A percentile compares a stretch with the other conserved stretches of the same genome.
Conservation (phyloP, 2,113 vertebrate genomes). For the Uria lomvia region DNA sequence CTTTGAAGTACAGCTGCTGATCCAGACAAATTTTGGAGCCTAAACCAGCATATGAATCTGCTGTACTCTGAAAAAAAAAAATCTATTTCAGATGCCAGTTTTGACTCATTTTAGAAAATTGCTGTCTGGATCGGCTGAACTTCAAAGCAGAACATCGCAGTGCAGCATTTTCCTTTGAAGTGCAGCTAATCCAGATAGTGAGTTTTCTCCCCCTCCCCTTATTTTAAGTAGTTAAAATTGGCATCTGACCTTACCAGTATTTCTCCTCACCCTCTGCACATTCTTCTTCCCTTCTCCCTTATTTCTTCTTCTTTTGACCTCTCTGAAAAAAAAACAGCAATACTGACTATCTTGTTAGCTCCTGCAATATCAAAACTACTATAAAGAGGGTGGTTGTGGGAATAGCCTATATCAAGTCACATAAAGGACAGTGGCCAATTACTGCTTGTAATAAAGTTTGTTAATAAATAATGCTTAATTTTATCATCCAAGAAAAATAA, state of each 20-base stretch:
- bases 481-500: background rate
- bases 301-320: conserved; percentile 18
- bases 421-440: background rate
- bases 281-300: conserved; percentile 2
- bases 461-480: background rate
- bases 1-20: conserved; percentile 73
- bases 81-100: conserved; percentile 71
- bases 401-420: background rate
- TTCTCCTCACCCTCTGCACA: conserved; percentile 1
- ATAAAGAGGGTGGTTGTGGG: background rate
- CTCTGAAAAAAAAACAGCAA: background rate
- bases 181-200: conserved; percentile 66
- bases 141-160: conserved; percentile 61
- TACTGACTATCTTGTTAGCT: background rate
- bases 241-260: conserved; percentile 53
- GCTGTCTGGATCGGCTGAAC: conserved; percentile 70
- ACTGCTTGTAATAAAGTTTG: background rate
- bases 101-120: conserved; percentile 72
- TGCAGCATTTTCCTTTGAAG: conserved; percentile 63
- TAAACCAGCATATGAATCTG: conserved; percentile 59
- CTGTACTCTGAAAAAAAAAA: conserved; percentile 59
- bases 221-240: conserved; percentile 43
- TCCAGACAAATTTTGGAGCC: conserved; percentile 67
- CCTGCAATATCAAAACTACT: background rate
- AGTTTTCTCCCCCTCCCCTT: background rate